phyloP scores from a whole-genome alignment of 2,113 vertebrate species.

The Paraplagusia blochii region DNA sequence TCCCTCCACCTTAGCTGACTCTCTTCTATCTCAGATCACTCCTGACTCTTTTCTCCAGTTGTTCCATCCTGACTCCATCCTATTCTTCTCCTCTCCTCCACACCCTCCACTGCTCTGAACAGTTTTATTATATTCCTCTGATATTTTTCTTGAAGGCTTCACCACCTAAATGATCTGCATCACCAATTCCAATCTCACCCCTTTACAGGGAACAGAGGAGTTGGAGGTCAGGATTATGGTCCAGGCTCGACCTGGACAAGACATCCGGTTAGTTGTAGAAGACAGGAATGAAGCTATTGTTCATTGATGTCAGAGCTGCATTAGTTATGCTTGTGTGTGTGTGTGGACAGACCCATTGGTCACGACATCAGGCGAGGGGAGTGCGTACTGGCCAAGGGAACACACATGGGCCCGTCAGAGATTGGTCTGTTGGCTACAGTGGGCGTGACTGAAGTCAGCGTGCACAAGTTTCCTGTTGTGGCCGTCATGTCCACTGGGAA shows the following conservation, averaged over 20 bases:
- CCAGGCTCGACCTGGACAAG: constrained; percentile 95
- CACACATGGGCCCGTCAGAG: constrained; percentile 98
- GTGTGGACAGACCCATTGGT: constrained; percentile 86
- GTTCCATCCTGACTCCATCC: too few species aligned
- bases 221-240: constrained; percentile 97
- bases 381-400: constrained; percentile 95
- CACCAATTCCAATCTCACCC: background rate
- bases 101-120: too few species aligned
- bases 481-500: constrained; percentile 99
- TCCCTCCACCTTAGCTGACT: too few species aligned
- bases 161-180: background rate
- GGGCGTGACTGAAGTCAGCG: constrained; percentile 97
- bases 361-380: constrained; percentile 98
- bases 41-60: too few species aligned
- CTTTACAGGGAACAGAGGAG: constrained; percentile 93
- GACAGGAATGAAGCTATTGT: background rate
- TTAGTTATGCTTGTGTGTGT: background rate
- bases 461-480: constrained; percentile 98
- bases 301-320: too few species aligned
- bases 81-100: too few species aligned
- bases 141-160: too few species aligned
- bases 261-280: constrained; percentile 83
- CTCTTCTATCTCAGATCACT: too few species aligned
- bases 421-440: constrained; percentile 97
- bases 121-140: too few species aligned